Evolutionary conservation across 2,888 invertebrate species (phyloP), one percentile per base, ranked within the genome.

Genomic region (Agrochola macilenta): DNA sequence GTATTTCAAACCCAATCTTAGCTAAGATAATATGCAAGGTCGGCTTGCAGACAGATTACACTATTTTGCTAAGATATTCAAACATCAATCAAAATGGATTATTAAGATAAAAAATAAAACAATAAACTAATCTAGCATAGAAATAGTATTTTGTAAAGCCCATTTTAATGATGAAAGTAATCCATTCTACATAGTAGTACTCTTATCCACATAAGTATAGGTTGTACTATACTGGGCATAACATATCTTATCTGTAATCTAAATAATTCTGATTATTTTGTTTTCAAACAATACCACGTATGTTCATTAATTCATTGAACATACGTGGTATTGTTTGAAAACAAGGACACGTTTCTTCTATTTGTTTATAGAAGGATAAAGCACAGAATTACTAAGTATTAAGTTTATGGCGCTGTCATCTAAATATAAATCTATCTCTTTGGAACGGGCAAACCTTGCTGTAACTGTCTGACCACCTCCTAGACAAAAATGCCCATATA

Each of bases 191-290:
- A 46, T 46, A 26, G 23, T 57, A 23, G n/a, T 39, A 35, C 30
- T 57, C 9, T 35, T 79, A 79, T 72, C 46, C 52, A 63, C 35
- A 26, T 30, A 17, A 5, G 17, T 43, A 30, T 14, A 26, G 20
- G n/a, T n/a, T n/a, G 30, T 30, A 30, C 30, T 52, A 43, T 49
- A 49, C 26, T 3, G 4, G 1, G 5, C 17, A 30, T 30, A n/a
- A 2, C 3, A 30, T 30, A 83, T 86, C 83, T 78, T 30, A 82
- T 83, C 78, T 46, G 3, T 61, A 71, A 86, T 86, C 71, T 65
- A 58, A 74, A 74, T 49, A 54, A 72, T 35, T 46, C 57, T 23
- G 26, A 71, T 35, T 49, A 39, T 72, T 83, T 69, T 83, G 69
- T 86, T 83, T 78, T 78, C 58, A 78, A 82, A 78, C 78, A 72